Conservation (phyloP, 2,888 invertebrate species). For the Azorinus chamasolen region DNA sequence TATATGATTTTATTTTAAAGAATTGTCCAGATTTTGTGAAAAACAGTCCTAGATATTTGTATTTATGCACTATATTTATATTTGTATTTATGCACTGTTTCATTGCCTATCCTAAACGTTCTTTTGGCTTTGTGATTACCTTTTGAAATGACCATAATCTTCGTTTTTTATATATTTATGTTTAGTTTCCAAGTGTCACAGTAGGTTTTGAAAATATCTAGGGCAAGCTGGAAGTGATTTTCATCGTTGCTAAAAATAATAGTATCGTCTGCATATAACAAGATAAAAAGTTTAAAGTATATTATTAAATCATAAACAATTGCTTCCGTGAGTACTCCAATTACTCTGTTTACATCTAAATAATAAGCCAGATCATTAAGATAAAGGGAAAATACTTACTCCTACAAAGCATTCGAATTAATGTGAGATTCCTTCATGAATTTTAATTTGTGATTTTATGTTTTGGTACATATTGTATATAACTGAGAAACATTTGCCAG, state of each 20-base stretch:
- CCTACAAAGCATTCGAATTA: conserved; percentile 34
- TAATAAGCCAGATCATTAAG: conserved; percentile 49
- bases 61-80: neutral
- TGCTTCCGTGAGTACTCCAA: no score
- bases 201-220: no score
- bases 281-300: neutral
- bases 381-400: conserved; percentile 45
- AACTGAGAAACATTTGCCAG: no score
- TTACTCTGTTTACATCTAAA: no score
- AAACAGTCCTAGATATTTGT: no score
- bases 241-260: no score
- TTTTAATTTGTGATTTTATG: no score
- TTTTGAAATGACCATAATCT: no score
- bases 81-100: neutral
- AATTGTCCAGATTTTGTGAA: conserved; percentile 1
- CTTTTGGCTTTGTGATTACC: neutral
- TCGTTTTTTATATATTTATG: no score
- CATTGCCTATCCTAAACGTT: neutral
- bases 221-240: neutral
- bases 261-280: conserved; percentile 14
- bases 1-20: conserved; percentile 4
- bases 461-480: no score
- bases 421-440: conserved; percentile 11
- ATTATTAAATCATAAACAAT: no score
- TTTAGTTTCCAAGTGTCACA: no score